A percentile compares a stretch with the other conserved stretches of the same genome.
Conservation (phyloP, 2,797 vertebrate genomes). For the Takifugu rubripes region DNA sequence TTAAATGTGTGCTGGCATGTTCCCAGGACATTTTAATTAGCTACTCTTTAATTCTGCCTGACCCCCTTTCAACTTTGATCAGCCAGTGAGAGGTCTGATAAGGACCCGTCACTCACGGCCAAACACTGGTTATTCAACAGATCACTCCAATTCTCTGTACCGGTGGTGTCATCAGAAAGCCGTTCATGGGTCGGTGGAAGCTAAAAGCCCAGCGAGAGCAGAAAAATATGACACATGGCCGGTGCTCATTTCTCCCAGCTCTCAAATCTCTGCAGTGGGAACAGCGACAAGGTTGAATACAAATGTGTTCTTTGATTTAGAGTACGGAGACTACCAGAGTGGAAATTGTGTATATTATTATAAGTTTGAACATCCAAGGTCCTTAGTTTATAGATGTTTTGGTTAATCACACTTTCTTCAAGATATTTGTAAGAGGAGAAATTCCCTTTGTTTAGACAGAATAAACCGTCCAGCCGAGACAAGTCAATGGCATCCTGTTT, state of each 20-base stretch:
- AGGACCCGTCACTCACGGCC: slow-evolving; percentile 69
- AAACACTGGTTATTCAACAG: slow-evolving; percentile 52
- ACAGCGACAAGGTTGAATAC: slow-evolving; percentile 30
- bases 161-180: slow-evolving; percentile 38
- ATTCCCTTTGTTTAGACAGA: too few relatives aligned
- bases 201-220: slow-evolving; percentile 47
- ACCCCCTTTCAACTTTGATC: slow-evolving; percentile 77
- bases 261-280: slow-evolving; percentile 22
- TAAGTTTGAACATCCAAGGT: too few relatives aligned
- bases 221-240: slow-evolving; percentile 38
- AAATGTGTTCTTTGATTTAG: slow-evolving; percentile 33
- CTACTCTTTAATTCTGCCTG: slow-evolving; percentile 77
- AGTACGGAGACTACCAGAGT: slow-evolving; percentile 18
- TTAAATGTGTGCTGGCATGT: slow-evolving; percentile 55
- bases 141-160: slow-evolving; percentile 45
- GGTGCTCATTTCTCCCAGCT: slow-evolving; percentile 36
- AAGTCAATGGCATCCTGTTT: too few relatives aligned
- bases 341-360: slow-evolving; percentile 10
- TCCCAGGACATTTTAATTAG: slow-evolving; percentile 79
- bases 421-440: too few relatives aligned
- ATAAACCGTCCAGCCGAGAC: too few relatives aligned
- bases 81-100: slow-evolving; percentile 64
- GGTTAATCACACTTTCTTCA: too few relatives aligned
- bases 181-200: slow-evolving; percentile 49
- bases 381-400: too few relatives aligned